Base-by-base conservation (phyloP, 2,113 vertebrate species). In the Rhinoderma darwinii region DNA sequence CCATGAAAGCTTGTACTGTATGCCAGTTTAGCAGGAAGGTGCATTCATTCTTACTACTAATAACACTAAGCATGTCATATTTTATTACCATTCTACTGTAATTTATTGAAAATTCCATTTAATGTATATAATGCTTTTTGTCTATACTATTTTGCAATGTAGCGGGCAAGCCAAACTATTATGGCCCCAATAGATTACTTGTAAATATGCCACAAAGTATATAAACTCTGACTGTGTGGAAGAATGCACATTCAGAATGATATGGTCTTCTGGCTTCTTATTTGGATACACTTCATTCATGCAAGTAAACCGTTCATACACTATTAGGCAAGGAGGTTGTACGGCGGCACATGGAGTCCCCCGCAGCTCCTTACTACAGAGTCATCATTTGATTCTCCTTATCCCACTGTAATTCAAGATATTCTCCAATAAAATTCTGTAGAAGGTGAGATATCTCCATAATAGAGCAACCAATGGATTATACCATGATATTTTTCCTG, bases 1-100 rank as follows among this genome's bases (percentile, higher is more conserved):
- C 35, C 59, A 83, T 6, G 18, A 68, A 50, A 39, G 15, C 30
- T 72, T 56, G 51, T 59, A 32, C 61, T 66, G 66, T 30, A 66
- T 59, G 50, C 51, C 39, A 79, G 56, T 44, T 82, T 43, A 82
- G 41, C 11, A 41, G 75, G 61, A 86, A 86, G 75, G 59, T 86
- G 75, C 75, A 78, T 86, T 78, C 84, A 86, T 37, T 79, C 84
- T 86, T 76, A 79, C 84, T 32, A 27, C 50, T 80, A 59, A 59
- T 15, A 47, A 79, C 10, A 79, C 22, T 54, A 37, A 10, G 30
- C 30, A 70, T 2, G 1, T 8, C 15, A 63, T 10, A 5, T 61
- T 68, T 32, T 68, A 68, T 68, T 68, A 68, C 63, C 63, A 35
- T 68, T 35, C 63, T 35, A 68, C 15, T 37, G 7, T 70, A 70